Evolutionary conservation across 2,797 vertebrate genomes (phyloP).

Genomic region (Orestias chungarensis): DNA sequence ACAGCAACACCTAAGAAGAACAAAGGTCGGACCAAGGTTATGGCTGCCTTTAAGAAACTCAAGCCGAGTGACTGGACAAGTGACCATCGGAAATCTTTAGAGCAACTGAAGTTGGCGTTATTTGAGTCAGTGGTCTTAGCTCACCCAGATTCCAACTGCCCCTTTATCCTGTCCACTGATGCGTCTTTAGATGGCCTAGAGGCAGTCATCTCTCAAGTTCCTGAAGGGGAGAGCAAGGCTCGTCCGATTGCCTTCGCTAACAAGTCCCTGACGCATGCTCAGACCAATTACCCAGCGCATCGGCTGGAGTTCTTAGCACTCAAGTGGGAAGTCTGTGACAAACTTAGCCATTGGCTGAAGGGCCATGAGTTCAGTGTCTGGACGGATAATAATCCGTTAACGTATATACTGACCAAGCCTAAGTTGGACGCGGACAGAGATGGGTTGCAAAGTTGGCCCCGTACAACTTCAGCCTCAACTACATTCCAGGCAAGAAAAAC

Average conservation of each 20-base stretch:
- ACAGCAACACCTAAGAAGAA: background rate
- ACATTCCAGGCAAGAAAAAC: background rate
- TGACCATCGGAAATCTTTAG: background rate
- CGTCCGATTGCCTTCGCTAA: background rate
- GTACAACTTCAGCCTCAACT: background rate
- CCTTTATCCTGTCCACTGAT: background rate
- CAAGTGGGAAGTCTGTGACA: background rate
- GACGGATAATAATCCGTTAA: background rate
- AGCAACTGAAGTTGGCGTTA: background rate
- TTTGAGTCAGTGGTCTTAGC: background rate
- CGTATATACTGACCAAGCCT: background rate
- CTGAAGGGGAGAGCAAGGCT: background rate
- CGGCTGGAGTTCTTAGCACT: background rate
- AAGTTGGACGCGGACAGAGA: background rate
- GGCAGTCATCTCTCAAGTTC: background rate
- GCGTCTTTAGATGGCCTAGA: background rate
- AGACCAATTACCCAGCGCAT: background rate
- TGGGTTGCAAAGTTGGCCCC: background rate
- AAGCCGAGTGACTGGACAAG: background rate
- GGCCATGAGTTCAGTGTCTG: background rate
- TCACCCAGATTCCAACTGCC: background rate
- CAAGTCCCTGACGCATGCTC: background rate
- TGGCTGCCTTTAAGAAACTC: background rate
- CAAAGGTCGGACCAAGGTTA: background rate
- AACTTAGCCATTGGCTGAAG: slow-evolving; percentile 1